phyloP scores from a whole-genome alignment of 2,797 vertebrate species.

The Hoplostethus mediterraneus region DNA sequence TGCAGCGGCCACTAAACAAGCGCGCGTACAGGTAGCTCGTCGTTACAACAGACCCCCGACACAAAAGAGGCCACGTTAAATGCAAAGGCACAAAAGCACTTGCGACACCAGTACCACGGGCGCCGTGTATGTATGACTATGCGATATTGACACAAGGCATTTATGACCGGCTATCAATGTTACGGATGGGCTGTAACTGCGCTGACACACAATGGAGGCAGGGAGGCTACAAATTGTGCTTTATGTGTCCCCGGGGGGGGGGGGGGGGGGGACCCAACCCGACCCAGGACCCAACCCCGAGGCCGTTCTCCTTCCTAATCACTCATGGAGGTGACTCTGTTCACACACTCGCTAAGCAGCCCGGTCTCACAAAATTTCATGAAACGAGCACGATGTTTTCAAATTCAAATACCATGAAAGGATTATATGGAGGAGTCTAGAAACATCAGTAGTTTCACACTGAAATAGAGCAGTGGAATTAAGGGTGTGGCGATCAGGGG shows the following conservation, averaged over 20 bases:
- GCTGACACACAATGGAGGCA: conserved; percentile 74
- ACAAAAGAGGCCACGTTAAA: conserved; percentile 3
- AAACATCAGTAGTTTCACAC: too few relatives aligned
- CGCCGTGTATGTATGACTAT: conserved; percentile 24
- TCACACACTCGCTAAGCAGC: not conserved
- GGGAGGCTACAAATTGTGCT: conserved; percentile 68
- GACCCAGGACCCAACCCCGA: conserved; percentile 44
- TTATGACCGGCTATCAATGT: conserved; percentile 71
- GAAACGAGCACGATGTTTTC: not conserved
- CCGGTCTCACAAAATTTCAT: not conserved
- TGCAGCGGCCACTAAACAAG: not conserved
- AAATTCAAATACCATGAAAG: too few relatives aligned
- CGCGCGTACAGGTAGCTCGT: too few relatives aligned
- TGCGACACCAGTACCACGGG: conserved; percentile 11
- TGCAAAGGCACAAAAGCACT: conserved; percentile 10
- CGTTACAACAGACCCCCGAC: too few relatives aligned
- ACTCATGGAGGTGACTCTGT: conserved; percentile 35
- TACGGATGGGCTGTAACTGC: conserved; percentile 71
- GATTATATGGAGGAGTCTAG: too few relatives aligned
- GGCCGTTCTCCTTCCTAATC: conserved; percentile 43
- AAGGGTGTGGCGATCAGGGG: too few relatives aligned
- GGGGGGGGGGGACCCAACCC: too few relatives aligned
- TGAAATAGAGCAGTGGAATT: too few relatives aligned
- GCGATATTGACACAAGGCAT: conserved; percentile 67
- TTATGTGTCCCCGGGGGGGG: conserved; percentile 69